These are phyloP conservation scores for Phrixothrix hirtus DNA, from an alignment of 2,888 invertebrate genomes.

Conservation along the genomic window DNA sequence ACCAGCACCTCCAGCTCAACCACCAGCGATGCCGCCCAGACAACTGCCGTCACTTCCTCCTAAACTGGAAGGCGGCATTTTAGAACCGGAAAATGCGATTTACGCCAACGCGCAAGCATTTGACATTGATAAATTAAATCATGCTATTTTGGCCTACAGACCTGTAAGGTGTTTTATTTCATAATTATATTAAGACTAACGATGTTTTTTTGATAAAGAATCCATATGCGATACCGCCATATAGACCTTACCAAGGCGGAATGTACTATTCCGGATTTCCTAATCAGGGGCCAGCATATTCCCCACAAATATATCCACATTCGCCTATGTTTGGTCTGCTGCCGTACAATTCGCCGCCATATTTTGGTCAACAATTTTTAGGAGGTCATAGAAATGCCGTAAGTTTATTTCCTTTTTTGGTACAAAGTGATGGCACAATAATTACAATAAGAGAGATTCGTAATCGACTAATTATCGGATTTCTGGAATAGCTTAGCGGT, in stretches of 20 bases:
- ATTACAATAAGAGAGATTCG: too few relatives aligned
- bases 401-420: slow-evolving; percentile 45
- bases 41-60: slow-evolving; percentile 22
- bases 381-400: slow-evolving; percentile 62
- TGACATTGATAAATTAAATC: slow-evolving; percentile 59
- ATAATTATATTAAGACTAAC: too few relatives aligned
- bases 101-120: slow-evolving; percentile 47
- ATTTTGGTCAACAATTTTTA: slow-evolving; percentile 54
- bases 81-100: slow-evolving; percentile 37
- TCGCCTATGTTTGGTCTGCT: slow-evolving; percentile 35
- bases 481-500: too few relatives aligned
- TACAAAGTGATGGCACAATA: too few relatives aligned
- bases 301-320: slow-evolving; percentile 44
- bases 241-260: slow-evolving; percentile 58
- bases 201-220: slow-evolving; percentile 38
- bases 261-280: slow-evolving; percentile 59
- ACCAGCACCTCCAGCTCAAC: slow-evolving; percentile 23
- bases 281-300: slow-evolving; percentile 54
- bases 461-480: too few relatives aligned
- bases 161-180: too few relatives aligned
- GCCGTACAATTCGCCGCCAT: slow-evolving; percentile 43
- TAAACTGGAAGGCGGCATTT: slow-evolving; percentile 24
- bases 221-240: slow-evolving; percentile 51
- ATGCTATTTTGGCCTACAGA: slow-evolving; percentile 62
- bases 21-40: slow-evolving; percentile 22